Evolutionary conservation across 2,888 invertebrate species (phyloP), one percentile per base, ranked within the genome.

Genomic region (Selenia dentaria): DNA sequence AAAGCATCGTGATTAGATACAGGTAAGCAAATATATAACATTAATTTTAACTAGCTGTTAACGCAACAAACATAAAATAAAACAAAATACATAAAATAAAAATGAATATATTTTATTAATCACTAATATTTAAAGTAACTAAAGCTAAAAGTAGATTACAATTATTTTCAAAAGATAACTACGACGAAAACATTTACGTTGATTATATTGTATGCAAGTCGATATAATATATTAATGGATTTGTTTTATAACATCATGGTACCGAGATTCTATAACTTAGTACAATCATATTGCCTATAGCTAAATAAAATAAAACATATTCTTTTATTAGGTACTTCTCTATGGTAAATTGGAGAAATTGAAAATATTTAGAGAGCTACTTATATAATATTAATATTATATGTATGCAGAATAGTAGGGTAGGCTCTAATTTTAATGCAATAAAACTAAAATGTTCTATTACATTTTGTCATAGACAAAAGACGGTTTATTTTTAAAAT

Each of bases 41-140:
- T 18, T n/a, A 18, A 8, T n/a, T 29, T 27, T 10, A 47, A 38
- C 10, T 29, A 38, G 31, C 38, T 16, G 14, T 37, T 14, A 26
- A 54, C 67, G 58, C 49, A 74, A 82, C 73, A 76, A 43, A 84
- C 69, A 74, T 79, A 79, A 85, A 83, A 89, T 83, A 78, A 91
- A 91, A 87, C 83, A 78, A 86, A 85, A 80, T 61, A 79, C 67
- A 75, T 86, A 82, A 90, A 90, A 88, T 89, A 90, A 87, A 88
- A 87, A 84, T 84, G 86, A 85, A 86, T 90, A 90, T 90, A 90
- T 89, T 90, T 48, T 77, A 87, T 80, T 83, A 79, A 83, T 79
- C 68, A 79, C 81, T 81, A 56, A 79, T 81, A 80, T 83, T 82
- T 41, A 80, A 77, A 74, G 67, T 82, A 83, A 83, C 76, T 83